Percentiles rank a stretch among this genome's conserved stretches.
phyloP scores from a whole-genome alignment of 1,140 invertebrate genomes.

The Colletes latitarsis region DNA sequence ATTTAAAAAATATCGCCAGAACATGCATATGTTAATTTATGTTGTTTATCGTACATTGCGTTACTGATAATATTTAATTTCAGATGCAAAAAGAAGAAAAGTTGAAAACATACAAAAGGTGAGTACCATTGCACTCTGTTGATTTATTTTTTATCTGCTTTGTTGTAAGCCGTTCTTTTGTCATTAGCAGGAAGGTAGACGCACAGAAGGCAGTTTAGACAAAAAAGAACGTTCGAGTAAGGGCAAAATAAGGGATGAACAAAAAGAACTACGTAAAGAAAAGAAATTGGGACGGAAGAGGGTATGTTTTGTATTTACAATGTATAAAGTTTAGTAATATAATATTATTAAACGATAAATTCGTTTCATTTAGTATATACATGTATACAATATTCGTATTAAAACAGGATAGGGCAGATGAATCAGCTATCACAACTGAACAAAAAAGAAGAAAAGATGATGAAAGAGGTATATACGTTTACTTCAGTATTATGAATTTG shows the following conservation, averaged over 20 bases:
- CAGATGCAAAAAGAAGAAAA: constrained; percentile 89
- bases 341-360: background rate
- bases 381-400: constrained; percentile 1
- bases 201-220: constrained; percentile 81
- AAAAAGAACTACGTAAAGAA: constrained; percentile 88
- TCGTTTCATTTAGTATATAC: constrained; percentile 15
- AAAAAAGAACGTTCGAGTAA: constrained; percentile 87
- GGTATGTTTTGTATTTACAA: constrained; percentile 76
- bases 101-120: constrained; percentile 89
- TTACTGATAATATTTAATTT: constrained; percentile 43
- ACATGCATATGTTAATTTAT: no score
- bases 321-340: constrained; percentile 15
- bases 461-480: constrained; percentile 83
- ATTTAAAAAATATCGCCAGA: background rate
- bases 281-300: constrained; percentile 88
- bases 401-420: constrained; percentile 86
- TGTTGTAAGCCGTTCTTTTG: constrained; percentile 14
- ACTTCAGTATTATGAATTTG: constrained; percentile 32
- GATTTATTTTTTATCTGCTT: constrained; percentile 17
- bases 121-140: constrained; percentile 76
- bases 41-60: background rate
- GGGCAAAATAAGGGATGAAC: constrained; percentile 84
- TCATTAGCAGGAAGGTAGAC: constrained; percentile 79
- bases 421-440: constrained; percentile 82
- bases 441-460: constrained; percentile 89